These are phyloP conservation scores for Zaprionus lachaisei DNA, from an alignment of 1,140 invertebrate species.

Conservation along the genomic window DNA sequence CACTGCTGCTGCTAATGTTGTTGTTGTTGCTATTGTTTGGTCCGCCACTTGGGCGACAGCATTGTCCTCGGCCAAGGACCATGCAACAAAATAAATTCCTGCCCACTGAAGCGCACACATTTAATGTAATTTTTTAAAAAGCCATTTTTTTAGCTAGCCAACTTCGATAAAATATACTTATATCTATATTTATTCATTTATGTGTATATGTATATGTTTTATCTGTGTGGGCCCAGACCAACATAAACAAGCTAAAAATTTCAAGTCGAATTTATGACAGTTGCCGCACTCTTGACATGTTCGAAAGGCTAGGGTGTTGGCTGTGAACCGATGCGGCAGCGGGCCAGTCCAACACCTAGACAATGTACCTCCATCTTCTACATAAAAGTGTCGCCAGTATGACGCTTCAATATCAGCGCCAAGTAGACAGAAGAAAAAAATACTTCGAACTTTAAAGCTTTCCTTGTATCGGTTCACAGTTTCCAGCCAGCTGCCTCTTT, in stretches of 20 bases:
- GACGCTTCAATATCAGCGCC: constrained; percentile 49
- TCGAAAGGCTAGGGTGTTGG: constrained; percentile 2
- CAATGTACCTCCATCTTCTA: constrained; percentile 26
- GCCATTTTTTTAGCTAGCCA: constrained; percentile 57
- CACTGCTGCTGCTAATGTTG: background rate
- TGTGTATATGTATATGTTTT: constrained; percentile 49
- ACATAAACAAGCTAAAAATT: constrained; percentile 68
- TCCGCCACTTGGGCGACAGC: constrained; percentile 70
- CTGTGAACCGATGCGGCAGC: constrained; percentile 3
- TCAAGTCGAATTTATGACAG: constrained; percentile 77
- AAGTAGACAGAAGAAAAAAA: constrained; percentile 3
- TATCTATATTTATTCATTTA: constrained; percentile 15
- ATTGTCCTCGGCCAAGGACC: constrained; percentile 59
- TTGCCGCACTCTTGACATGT: constrained; percentile 59
- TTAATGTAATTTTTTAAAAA: constrained; percentile 82
- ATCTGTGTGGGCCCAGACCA: constrained; percentile 65
- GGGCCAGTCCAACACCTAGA: constrained; percentile 46
- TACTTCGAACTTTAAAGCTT: constrained; percentile 60
- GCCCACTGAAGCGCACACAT: constrained; percentile 77
- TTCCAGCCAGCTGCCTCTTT: constrained; percentile 8
- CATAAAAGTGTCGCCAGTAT: constrained; percentile 68
- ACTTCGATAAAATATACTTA: constrained; percentile 40
- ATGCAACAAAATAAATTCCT: constrained; percentile 74
- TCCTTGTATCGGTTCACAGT: constrained; percentile 59
- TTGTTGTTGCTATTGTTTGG: constrained; percentile 36